A percentile compares a stretch with the other conserved stretches of the same genome.
Evolutionary conservation across 2,888 invertebrate species (phyloP).

Genomic region (Coenonympha glycerion): DNA sequence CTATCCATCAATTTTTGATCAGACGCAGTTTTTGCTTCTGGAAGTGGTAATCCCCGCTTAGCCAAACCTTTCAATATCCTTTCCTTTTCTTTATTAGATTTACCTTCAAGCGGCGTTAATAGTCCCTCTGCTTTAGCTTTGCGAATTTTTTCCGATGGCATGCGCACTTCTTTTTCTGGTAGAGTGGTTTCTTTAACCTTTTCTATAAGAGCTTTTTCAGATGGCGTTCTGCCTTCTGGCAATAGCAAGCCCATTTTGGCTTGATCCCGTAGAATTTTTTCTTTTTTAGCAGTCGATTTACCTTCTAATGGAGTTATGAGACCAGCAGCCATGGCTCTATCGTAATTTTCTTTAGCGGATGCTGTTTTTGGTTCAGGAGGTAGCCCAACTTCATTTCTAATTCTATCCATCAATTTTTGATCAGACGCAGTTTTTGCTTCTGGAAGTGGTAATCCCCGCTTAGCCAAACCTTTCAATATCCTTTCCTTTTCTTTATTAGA

Average conservation of each 20-base stretch:
- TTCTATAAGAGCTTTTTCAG: constrained; percentile 18
- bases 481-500: constrained; percentile 33
- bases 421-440: constrained; percentile 39
- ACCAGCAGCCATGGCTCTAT: constrained; percentile 33
- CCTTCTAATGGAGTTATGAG: constrained; percentile 32
- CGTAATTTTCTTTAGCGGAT: constrained; percentile 25
- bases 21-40: constrained; percentile 30
- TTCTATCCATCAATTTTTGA: constrained; percentile 34
- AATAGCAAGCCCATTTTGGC: constrained; percentile 22
- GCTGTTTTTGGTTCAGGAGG: constrained; percentile 35
- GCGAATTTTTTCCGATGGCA: constrained; percentile 4
- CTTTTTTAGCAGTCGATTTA: constrained; percentile 32
- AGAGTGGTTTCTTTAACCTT: constrained; percentile 5
- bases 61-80: constrained; percentile 32
- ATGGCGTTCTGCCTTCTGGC: constrained; percentile 25
- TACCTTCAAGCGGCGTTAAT: constrained; percentile 34
- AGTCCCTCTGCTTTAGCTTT: constrained; percentile 32
- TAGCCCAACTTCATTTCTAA: constrained; percentile 36
- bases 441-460: constrained; percentile 35
- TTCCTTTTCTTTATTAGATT: constrained; percentile 32
- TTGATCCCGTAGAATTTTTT: constrained; percentile 24
- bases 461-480: constrained; percentile 30
- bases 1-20: constrained; percentile 31
- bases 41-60: constrained; percentile 28
- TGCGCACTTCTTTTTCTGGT: not conserved